Evolutionary conservation across 2,797 vertebrate species (phyloP), one percentile per base, ranked within the genome.

Genomic region (Nyctibius grandis): DNA sequence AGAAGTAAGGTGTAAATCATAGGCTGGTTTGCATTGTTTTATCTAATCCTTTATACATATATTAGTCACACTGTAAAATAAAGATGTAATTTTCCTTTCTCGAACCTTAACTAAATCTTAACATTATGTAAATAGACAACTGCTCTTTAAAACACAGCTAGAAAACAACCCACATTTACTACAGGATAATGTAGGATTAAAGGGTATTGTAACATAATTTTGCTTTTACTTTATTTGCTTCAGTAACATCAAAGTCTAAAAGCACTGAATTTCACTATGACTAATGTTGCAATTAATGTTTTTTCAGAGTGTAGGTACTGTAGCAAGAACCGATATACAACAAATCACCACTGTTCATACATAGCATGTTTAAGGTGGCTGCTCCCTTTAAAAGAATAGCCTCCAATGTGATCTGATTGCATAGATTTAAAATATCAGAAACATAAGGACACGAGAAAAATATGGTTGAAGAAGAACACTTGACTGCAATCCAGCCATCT

Each of bases 121-220:
- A 83, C 85, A 92, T 98, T 98, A 97, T 97, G 94, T 97, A 98
- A 98, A 98, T 95, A 97, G 78, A 97, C 96, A 97, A 97, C 97
- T 98, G 97, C 89, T 98, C 81, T 91, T 95, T 96, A 93, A 97
- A 95, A 96, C 65, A 97, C 93, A 93, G 84, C 65, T 96, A 95
- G 95, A 89, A 96, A 97, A 91, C 83, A 97, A 80, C 75, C 47
- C 74, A 91, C 60, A 91, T 95, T 96, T 97, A 88, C 93, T 90
- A 89, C 23, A 96, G 89, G 91, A 94, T 82, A 97, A 94, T 7
- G 22, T 38, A 93, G 63, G 93, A 95, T 96, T 95, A 78, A 97
- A 97, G 79, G 60, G 45, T 88, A 91, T 82, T 92, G 69, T 74
- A 91, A 53, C n/a, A 78, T 87, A 95, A 91, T 88, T 97, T 97